Evolutionary conservation across 1,140 invertebrate genomes (phyloP), one percentile per base, ranked within the genome.

Genomic region (Daktulosphaira vitifoliae): DNA sequence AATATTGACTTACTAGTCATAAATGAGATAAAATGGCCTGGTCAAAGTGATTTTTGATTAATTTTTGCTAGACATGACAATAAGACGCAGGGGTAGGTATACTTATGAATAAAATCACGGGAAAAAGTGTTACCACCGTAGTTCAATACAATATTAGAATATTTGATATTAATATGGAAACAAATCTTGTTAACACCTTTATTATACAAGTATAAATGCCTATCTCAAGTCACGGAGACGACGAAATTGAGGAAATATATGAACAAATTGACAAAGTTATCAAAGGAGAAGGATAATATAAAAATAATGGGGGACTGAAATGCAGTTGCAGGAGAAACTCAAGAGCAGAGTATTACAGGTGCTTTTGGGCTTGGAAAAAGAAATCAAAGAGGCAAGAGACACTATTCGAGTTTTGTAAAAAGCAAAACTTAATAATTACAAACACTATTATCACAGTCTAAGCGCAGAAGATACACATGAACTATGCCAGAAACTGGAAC

Each of bases 341-440:
- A 59, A 68, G 37, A 26, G 16, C 53, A 62, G 11, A 37, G 42
- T 26, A 22, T 29, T 23, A 23, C 56, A 13, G 65, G 69, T n/a
- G 65, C 62, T 15, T 70, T 49, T 65, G 73, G 71, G 7, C 50
- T 74, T 3, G 73, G 51, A 16, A 48, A 25, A 29, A 67, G 70
- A 39, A 75, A 75, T 65, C 68, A 71, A 2, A 70, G 71, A 70
- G 71, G 70, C 22, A 71, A 73, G 18, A 66, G 42, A 42, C 39
- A 15, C 49, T 73, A 16, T 50, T 72, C 18, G 51, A 75, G 46
- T 74, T 74, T 59, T 74, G 71, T 46, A 67, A 72, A 69, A 68
- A 73, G 38, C 46, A 62, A 62, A 39, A 62, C 13, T 13, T 62
- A 18, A 22, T 62, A n/a, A n/a, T n/a, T n/a, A n/a, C n/a, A n/a